These are phyloP conservation scores for Trichacis sp. DNA, from an alignment of 2,888 invertebrate species.

Conservation along the genomic window DNA sequence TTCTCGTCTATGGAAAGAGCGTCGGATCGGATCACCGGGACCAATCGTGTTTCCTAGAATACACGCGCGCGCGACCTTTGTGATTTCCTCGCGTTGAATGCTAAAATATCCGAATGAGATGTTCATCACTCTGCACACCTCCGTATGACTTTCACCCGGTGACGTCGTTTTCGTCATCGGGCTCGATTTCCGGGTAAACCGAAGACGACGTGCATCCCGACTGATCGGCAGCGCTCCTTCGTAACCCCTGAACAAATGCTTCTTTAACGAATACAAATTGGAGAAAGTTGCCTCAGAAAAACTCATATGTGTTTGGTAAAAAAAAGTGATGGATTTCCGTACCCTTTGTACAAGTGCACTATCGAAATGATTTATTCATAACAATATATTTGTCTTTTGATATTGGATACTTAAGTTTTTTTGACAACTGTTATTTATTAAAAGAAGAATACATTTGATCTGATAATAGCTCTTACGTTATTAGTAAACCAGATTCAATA, in stretches of 20 bases:
- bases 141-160: slow-evolving; percentile 55
- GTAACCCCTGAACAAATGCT: background rate
- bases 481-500: no score
- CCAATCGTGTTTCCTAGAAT: slow-evolving; percentile 20
- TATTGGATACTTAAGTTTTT: no score
- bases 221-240: background rate
- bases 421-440: no score
- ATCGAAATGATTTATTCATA: no score
- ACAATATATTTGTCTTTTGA: no score
- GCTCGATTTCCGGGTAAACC: slow-evolving; percentile 55
- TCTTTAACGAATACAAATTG: slow-evolving; percentile 1
- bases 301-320: no score
- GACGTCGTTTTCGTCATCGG: slow-evolving; percentile 39
- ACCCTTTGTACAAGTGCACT: no score
- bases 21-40: slow-evolving; percentile 32
- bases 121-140: slow-evolving; percentile 42
- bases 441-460: no score
- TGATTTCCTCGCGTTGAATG: slow-evolving; percentile 33
- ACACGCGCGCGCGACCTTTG: slow-evolving; percentile 22
- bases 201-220: slow-evolving; percentile 35
- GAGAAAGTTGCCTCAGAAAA: background rate
- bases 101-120: slow-evolving; percentile 39
- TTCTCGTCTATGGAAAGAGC: slow-evolving; percentile 35
- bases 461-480: no score
- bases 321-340: background rate